phyloP scores from a whole-genome alignment of 1,140 invertebrate genomes.

The Drosophila pachea region DNA sequence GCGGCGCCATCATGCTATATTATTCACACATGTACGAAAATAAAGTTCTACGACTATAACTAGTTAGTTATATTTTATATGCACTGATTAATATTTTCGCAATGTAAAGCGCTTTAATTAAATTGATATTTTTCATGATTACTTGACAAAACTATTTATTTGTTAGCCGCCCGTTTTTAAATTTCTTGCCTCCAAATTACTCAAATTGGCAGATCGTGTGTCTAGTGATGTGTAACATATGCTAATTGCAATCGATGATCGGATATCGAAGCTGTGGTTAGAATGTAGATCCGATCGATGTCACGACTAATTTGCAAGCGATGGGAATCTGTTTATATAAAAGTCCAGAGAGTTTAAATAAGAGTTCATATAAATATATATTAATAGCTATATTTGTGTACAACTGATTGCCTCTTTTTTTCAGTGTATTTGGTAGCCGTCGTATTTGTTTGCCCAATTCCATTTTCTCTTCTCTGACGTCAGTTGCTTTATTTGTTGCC shows the following conservation, averaged over 20 bases:
- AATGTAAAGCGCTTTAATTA: too few species aligned
- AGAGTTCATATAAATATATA: too few species aligned
- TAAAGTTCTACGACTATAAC: neutral
- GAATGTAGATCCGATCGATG: neutral
- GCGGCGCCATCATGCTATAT: neutral
- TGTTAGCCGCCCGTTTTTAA: too few species aligned
- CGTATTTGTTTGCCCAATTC: neutral
- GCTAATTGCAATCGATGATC: neutral
- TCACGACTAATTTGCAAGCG: neutral
- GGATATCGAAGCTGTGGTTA: neutral
- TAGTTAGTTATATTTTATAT: too few species aligned
- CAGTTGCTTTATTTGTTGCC: conserved; percentile 38
- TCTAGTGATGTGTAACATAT: neutral
- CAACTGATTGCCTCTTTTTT: neutral
- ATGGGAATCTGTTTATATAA: too few species aligned
- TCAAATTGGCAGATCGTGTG: neutral
- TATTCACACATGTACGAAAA: neutral
- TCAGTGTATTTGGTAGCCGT: conserved; percentile 18
- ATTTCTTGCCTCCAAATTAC: too few species aligned
- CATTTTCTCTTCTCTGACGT: conserved; percentile 13
- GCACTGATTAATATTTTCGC: neutral
- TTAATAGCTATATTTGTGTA: neutral
- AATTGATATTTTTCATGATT: neutral
- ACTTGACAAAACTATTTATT: neutral
- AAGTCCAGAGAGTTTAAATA: too few species aligned